phyloP scores from a whole-genome alignment of 2,888 invertebrate genomes.

The Alloscopus bannaensis region DNA sequence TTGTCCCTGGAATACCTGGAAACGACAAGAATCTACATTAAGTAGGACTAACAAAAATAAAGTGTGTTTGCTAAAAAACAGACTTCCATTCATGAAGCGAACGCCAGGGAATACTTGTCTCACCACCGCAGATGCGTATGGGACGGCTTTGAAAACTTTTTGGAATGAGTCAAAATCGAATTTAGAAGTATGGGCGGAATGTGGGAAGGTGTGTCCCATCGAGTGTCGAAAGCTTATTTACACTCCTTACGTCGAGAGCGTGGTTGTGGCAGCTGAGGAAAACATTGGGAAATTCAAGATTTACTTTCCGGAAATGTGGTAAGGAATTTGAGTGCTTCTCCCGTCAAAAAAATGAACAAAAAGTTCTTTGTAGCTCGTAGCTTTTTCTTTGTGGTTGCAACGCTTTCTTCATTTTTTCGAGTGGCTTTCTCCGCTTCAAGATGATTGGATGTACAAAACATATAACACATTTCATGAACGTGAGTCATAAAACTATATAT shows the following conservation, averaged over 20 bases:
- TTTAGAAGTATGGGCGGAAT: slow-evolving; percentile 61
- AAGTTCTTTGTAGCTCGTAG: too few species aligned
- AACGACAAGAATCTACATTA: too few species aligned
- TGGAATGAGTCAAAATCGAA: slow-evolving; percentile 22
- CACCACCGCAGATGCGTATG: neutral
- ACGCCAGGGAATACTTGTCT: neutral
- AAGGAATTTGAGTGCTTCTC: slow-evolving; percentile 24
- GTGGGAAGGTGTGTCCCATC: slow-evolving; percentile 53
- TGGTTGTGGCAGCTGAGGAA: slow-evolving; percentile 50
- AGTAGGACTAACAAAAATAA: too few species aligned
- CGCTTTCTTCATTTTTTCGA: too few species aligned
- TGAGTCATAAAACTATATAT: too few species aligned
- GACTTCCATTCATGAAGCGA: slow-evolving; percentile 14
- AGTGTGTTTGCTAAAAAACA: too few species aligned
- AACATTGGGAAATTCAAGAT: slow-evolving; percentile 42
- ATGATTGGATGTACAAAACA: too few species aligned
- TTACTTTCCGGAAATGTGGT: slow-evolving; percentile 69
- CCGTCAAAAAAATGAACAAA: too few species aligned
- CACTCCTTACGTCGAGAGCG: slow-evolving; percentile 66
- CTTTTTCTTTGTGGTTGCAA: too few species aligned
- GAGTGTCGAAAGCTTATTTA: slow-evolving; percentile 64
- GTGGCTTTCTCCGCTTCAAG: too few species aligned
- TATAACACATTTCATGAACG: too few species aligned
- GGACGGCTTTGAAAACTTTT: slow-evolving; percentile 1
- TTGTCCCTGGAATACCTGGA: too few species aligned